Evolutionary conservation across 2,797 vertebrate genomes (phyloP).

Genomic region (Acipenser ruthenus): DNA sequence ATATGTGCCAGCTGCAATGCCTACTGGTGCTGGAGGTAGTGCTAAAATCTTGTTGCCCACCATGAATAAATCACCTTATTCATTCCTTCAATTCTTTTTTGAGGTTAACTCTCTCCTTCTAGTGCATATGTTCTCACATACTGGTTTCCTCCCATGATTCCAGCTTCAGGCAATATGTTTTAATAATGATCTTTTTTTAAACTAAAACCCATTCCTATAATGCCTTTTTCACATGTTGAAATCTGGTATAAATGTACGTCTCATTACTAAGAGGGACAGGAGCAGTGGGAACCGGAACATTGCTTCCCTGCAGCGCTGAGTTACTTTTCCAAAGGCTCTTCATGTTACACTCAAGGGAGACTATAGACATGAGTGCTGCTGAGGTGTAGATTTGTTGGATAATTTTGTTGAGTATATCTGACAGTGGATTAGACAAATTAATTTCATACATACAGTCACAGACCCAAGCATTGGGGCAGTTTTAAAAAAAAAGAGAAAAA

Average conservation of each 20-base stretch:
- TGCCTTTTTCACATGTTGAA: conserved; percentile 65
- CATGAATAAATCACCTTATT: no score
- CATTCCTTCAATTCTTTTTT: no score
- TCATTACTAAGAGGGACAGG: conserved; percentile 57
- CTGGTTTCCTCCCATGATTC: conserved; percentile 49
- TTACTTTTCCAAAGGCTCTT: conserved; percentile 55
- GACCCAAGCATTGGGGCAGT: no score
- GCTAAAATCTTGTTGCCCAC: no score
- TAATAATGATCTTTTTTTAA: conserved; percentile 63
- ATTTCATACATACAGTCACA: no score
- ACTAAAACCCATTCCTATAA: conserved; percentile 47
- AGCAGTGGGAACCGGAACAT: conserved; percentile 55
- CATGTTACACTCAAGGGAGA: conserved; percentile 24
- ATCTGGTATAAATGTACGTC: conserved; percentile 59
- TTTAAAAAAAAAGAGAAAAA: no score
- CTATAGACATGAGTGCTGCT: conserved; percentile 23
- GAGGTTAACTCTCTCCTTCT: no score
- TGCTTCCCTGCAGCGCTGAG: conserved; percentile 59
- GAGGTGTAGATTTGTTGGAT: conserved; percentile 44
- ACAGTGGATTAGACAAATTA: conserved; percentile 24
- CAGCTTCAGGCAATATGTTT: conserved; percentile 65
- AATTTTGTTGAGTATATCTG: conserved; percentile 60
- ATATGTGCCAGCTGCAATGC: no score
- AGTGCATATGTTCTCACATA: conserved; percentile 24
- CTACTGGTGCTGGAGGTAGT: no score